Evolutionary conservation across 53 echinoderm and acorn worm species (phyloP), one percentile per base, ranked within the genome.

Genomic region (Holothuria scabra): DNA sequence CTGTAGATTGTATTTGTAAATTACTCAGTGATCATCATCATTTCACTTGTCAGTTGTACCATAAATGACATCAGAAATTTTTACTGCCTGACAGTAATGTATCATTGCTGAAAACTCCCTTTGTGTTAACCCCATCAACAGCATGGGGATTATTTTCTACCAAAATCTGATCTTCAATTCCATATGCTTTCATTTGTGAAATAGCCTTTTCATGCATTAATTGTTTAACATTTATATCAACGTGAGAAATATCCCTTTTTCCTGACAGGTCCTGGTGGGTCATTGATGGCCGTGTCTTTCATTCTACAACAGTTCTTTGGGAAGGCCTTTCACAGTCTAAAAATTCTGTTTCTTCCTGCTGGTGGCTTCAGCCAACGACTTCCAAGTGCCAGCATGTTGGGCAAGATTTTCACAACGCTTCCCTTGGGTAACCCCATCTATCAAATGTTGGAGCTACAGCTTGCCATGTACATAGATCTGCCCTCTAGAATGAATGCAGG

Each of bases 321-420:
- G 49, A 35, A 14, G 3, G 60, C 59, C 33, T 37, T 81, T 21
- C 85, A 86, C 16, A 82, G 37, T 46, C 79, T 93, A 59, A 96
- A 90, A 76, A 83, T 93, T 10, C 85, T 96, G 12, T 83, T 96
- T 67, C 88, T 96, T 20, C 96, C 93, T 58, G 90, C 96, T 46
- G 96, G 96, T 22, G 96, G 96, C 13, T 96, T 86, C 56, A 96
- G 96, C 79, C 93, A 96, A 59, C 83, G 93, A 46, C 88, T 96
- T 16, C 96, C 96, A 22, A 91, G 84, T 68, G 93, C 93, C 28
- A 91, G 91, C 59, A 60, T 96, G 14, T 59, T 96, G 30, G 93
- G 93, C 10, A 96, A 96, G 60, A 85, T 93, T 64, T 95, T 95
- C 95, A 90, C 91, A 8, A 89, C 91, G 20, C 23, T 96, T 21